Evolutionary conservation across 1,140 invertebrate genomes (phyloP), one percentile per base, ranked within the genome.

Genomic region (Drosophila kanapiae): DNA sequence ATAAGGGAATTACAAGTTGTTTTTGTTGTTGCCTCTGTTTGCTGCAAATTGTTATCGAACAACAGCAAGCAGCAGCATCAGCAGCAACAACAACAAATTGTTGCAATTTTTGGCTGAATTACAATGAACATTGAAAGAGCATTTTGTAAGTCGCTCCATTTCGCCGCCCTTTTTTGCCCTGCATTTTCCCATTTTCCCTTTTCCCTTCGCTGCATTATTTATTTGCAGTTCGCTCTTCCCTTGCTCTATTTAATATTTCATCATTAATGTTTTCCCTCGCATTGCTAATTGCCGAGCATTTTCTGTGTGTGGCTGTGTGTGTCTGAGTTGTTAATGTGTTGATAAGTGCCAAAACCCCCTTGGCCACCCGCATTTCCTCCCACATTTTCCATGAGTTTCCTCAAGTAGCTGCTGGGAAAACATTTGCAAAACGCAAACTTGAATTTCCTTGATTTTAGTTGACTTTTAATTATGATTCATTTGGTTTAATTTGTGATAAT

Each of bases 81-180:
- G n/a, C 38, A 42, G 5, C 56, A 47, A 40, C 56, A 69, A 58
- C 49, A 71, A 18, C 64, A 71, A 42, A 16, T 57, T 71, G 68
- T 72, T 59, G 69, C 69, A 59, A 18, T 72, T 71, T 72, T 59
- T 58, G 69, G 67, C 67, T 71, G 67, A 72, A 72, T 72, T 72
- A 72, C 69, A 72, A 53, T 56, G 69, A 71, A 59, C 69, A 72
- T 71, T 71, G 69, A 71, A 71, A 59, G 69, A 72, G 69, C 65
- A 72, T 72, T 72, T 58, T 71, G 65, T 71, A 71, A 54, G 42
- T 67, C 65, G 68, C 49, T 70, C 16, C 65, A 35, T 49, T 33
- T 67, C n/a, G n/a, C 6, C 45, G 38, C 38, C 16, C n/a, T 29
- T 53, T 23, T 18, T 4, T 43, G 4, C 18, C 31, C 58, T 18